A percentile compares a stretch with the other conserved stretches of the same genome.
Evolutionary conservation across 92 coral and sea anemone species (phyloP).

Genomic region (Virgularia gustaviana): DNA sequence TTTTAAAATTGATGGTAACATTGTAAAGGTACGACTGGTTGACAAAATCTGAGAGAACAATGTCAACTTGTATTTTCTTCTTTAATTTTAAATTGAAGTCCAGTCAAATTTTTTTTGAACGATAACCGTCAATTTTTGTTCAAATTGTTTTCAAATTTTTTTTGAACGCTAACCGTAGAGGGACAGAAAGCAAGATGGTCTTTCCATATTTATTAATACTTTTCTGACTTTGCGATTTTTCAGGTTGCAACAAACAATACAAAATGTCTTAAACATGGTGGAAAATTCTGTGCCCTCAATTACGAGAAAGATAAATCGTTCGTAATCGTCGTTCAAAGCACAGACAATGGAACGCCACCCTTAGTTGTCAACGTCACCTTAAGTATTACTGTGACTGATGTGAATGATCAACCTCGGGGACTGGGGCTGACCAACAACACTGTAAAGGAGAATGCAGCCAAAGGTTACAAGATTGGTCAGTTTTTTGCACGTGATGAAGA

Average conservation of each 20-base stretch:
- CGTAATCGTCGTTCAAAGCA: constrained; percentile 59
- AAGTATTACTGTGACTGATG: constrained; percentile 60
- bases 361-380: constrained; percentile 52
- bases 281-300: constrained; percentile 67
- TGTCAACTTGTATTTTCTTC: background rate
- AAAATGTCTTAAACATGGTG: constrained; percentile 75
- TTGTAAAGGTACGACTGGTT: constrained; percentile 57
- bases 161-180: too few species aligned
- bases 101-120: too few species aligned
- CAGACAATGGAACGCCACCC: constrained; percentile 76
- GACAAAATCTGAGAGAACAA: background rate
- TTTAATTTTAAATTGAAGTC: background rate
- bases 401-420: constrained; percentile 85
- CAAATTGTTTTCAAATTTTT: too few species aligned
- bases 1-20: constrained; percentile 58
- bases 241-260: constrained; percentile 72
- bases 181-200: background rate
- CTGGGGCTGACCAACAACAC: constrained; percentile 63
- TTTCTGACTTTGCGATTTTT: too few species aligned
- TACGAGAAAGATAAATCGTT: constrained; percentile 60
- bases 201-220: background rate
- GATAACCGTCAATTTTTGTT: too few species aligned
- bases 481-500: constrained; percentile 75
- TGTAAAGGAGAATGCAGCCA: constrained; percentile 71
- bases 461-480: constrained; percentile 61